Evolutionary conservation across 2,797 vertebrate species (phyloP), one percentile per base, ranked within the genome.

Genomic region (Stomatorhinus walkeri): DNA sequence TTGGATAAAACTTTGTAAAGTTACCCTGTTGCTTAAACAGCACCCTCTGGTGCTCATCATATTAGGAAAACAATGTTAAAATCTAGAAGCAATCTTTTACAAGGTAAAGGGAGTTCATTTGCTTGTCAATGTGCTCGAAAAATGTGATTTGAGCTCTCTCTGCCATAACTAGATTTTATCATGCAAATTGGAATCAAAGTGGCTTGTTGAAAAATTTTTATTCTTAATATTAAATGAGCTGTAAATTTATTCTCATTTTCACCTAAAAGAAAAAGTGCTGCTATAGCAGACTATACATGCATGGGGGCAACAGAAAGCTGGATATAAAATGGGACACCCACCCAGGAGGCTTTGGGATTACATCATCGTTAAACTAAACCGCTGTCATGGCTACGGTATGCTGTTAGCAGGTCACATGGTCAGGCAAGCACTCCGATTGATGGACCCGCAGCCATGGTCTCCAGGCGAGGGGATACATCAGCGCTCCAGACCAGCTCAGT

Each of bases 161-260:
- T 5, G 28, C 64, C 10, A 72, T 5, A 2, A 36, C 14, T 36
- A 36, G 4, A 72, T 72, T 28, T 32, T 28, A 32, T 36, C 10
- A 72, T 40, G 36, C 72, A 79, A 79, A 79, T 7, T 79, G 72
- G 32, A 79, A n/a, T 79, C 54, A 79, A 87, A 87, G 32, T 32
- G 59, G 72, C n/a, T 68, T 85, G 89, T 72, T 88, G 89, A 61
- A 89, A 89, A 88, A 72, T 79, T 92, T 94, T 94, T 91, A 93
- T 94, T 93, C 85, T 89, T 89, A 90, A 90, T 88, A 87, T 90
- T 92, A 88, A 90, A 92, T 91, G 88, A 92, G 90, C 91, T 91
- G 88, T 92, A 94, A 92, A 93, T 84, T 89, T 91, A 88, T 85
- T 86, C 46, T 86, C 90, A 90, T 89, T 87, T 89, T 92, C 87